These are phyloP conservation scores for Dermochelys coriacea DNA, from an alignment of 2,797 vertebrate genomes.

Conservation along the genomic window DNA sequence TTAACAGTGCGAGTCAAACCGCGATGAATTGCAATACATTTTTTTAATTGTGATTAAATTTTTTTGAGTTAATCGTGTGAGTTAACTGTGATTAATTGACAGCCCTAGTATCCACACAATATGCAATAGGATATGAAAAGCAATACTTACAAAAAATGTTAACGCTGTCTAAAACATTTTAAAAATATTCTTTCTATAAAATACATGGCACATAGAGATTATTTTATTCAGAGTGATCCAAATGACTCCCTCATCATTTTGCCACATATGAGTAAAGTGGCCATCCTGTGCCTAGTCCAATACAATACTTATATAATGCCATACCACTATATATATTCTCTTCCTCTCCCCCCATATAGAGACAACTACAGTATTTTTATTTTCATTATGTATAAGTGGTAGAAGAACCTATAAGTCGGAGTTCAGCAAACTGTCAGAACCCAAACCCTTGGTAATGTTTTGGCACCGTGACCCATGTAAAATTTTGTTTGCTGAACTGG, in stretches of 20 bases:
- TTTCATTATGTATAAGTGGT: accelerated
- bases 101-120: too few species aligned
- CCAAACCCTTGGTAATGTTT: accelerated
- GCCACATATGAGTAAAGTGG: not conserved
- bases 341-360: not conserved
- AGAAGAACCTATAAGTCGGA: accelerated
- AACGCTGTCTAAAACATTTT: constrained; percentile 35
- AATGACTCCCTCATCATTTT: constrained; percentile 30
- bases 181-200: constrained; percentile 48
- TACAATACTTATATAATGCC: not conserved
- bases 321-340: not conserved
- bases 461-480: not conserved
- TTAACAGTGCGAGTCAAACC: too few species aligned
- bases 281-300: not conserved
- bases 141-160: constrained; percentile 20
- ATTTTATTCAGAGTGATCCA: not conserved
- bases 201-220: not conserved
- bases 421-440: not conserved
- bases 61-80: too few species aligned
- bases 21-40: too few species aligned
- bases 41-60: too few species aligned
- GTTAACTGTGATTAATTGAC: too few species aligned
- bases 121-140: constrained; percentile 50
- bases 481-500: not conserved
- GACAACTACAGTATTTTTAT: not conserved